Evolutionary conservation across 2,888 invertebrate species (phyloP).

Genomic region (Andrena trimmerana): DNA sequence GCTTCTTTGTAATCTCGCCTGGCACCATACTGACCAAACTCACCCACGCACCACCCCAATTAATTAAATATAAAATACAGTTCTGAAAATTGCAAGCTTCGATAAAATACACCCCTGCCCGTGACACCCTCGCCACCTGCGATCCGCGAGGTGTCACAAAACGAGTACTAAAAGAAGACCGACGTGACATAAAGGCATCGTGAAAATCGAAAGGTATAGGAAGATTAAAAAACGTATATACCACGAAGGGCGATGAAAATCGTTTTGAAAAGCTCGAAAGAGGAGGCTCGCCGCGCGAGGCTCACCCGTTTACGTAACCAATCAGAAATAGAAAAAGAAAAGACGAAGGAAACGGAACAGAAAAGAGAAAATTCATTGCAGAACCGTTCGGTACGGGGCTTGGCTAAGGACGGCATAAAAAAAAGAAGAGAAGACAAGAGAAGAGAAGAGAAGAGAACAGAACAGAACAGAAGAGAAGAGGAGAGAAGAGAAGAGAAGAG

Average conservation of each 20-base stretch:
- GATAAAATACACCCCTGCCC: background rate
- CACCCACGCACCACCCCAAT: background rate
- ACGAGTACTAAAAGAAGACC: constrained; percentile 4
- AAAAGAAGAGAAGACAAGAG: background rate
- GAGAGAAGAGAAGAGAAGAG: too few relatives aligned
- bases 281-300: constrained; percentile 11
- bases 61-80: background rate
- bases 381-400: constrained; percentile 33
- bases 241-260: constrained; percentile 3
- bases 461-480: too few relatives aligned
- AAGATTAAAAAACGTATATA: background rate
- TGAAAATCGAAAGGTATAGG: background rate
- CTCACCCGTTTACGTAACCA: constrained; percentile 9
- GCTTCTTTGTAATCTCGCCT: background rate
- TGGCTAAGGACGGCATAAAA: constrained; percentile 25
- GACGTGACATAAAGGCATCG: constrained; percentile 34
- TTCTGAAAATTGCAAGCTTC: too few relatives aligned
- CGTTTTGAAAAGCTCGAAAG: constrained; percentile 9
- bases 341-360: too few relatives aligned
- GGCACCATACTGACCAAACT: background rate
- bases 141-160: constrained; percentile 35
- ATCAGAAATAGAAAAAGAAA: too few relatives aligned
- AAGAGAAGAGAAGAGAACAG: too few relatives aligned
- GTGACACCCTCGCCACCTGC: background rate
- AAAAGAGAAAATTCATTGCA: constrained; percentile 23